A percentile compares a stretch with the other conserved stretches of the same genome.
phyloP scores from a whole-genome alignment of 2,797 vertebrate species.

The Pseudopleuronectes americanus region DNA sequence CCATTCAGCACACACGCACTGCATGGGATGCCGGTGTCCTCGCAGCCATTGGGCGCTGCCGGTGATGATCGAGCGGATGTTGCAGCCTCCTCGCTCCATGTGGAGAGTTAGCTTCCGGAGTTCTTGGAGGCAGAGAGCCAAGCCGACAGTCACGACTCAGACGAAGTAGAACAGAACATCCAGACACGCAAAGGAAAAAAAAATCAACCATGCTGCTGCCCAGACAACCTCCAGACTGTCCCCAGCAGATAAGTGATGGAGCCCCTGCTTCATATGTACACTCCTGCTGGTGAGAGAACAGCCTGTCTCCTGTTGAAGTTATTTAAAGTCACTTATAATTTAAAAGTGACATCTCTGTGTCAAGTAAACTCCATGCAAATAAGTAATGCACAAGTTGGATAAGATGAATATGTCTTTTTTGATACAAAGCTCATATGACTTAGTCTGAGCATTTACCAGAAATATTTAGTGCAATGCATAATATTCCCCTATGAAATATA shows the following conservation, averaged over 20 bases:
- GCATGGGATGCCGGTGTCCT: slow-evolving; percentile 80
- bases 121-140: slow-evolving; percentile 64
- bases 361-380: too few species aligned
- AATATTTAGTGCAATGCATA: too few species aligned
- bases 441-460: too few species aligned
- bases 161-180: slow-evolving; percentile 32
- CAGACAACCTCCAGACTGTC: slow-evolving; percentile 42
- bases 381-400: too few species aligned
- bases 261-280: neutral
- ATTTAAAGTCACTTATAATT: neutral
- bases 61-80: slow-evolving; percentile 76
- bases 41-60: slow-evolving; percentile 69
- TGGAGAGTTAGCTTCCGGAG: slow-evolving; percentile 84
- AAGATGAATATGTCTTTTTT: too few species aligned
- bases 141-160: slow-evolving; percentile 74
- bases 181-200: slow-evolving; percentile 21
- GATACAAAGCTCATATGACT: too few species aligned
- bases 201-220: slow-evolving; percentile 2
- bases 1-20: slow-evolving; percentile 62
- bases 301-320: neutral
- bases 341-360: too few species aligned
- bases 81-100: slow-evolving; percentile 79
- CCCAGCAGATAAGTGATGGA: slow-evolving; percentile 9
- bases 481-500: too few species aligned
- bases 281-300: neutral